Percentiles rank a stretch among this genome's conserved stretches.
Evolutionary conservation across 2,797 vertebrate species (phyloP).

Genomic region (Micrastur ruficollis): DNA sequence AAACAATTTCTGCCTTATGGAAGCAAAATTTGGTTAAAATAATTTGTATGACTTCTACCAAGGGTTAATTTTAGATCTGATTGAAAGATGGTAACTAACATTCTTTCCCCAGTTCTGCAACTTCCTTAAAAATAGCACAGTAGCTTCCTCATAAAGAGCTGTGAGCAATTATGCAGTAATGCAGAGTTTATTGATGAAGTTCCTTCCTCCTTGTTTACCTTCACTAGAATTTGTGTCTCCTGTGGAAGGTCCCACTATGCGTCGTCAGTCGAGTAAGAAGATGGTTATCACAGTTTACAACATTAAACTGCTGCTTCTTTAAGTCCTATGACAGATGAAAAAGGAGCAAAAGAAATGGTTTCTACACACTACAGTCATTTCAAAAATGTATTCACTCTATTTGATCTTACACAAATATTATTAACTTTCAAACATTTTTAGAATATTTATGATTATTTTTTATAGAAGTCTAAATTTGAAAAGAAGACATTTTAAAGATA

Average conservation of each 20-base stretch:
- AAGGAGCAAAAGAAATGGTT: neutral
- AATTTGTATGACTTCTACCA: neutral
- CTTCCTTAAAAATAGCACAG: neutral
- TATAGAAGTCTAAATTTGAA: neutral
- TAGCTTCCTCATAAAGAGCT: neutral
- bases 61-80: neutral
- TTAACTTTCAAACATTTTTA: neutral
- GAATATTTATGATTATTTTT: neutral
- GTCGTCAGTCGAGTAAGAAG: neutral
- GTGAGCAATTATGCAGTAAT: neutral
- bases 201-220: neutral
- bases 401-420: neutral
- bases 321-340: neutral
- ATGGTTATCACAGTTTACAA: neutral
- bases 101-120: neutral
- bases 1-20: neutral
- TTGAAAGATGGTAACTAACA: neutral
- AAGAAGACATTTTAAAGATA: neutral
- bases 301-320: neutral
- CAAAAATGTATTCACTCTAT: neutral
- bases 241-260: neutral
- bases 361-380: neutral
- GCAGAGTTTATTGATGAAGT: neutral
- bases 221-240: neutral
- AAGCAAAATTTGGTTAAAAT: neutral